Base-by-base conservation (phyloP, 2,888 invertebrate species). In the Drosophila austrosaltans region DNA sequence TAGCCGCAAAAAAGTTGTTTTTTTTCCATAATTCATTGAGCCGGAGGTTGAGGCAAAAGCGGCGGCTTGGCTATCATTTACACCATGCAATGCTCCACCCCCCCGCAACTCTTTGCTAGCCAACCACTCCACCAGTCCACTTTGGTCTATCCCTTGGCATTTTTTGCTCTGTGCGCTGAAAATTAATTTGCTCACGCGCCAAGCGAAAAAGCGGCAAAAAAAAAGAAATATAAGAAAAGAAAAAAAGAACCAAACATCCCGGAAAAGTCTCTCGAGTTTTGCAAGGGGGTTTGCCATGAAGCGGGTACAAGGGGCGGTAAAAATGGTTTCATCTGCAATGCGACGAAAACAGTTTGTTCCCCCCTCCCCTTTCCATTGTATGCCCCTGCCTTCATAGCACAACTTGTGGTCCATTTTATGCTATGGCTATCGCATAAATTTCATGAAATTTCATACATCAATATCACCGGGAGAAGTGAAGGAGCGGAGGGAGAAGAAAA, bases 111-210 rank as follows among this genome's bases (percentile, higher is more conserved):
- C 73, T 57, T 42, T 54, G 66, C 58, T 22, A 39, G 25, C 8
- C 63, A 39, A 28, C 2, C 48, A 36, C n/a, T 16, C 53, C 53
- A 8, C 20, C 30, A 28, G 8, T 3, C 44, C 25, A 20, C 54
- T 39, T n/a, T 64, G 44, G 22, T 69, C 69, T 74, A 61, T 75
- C 67, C 66, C 59, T 75, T 74, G 48, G 59, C 53, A 59, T 73
- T 61, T 54, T 76, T 60, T 54, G 63, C 69, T 63, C 57, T 74
- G 79, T 63, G 57, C 71, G 83, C 69, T 86, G 79, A 79, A 82
- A 88, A 83, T 83, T 86, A 86, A 83, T 83, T 83, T 88, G 83
- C 88, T 83, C 88, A 86, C 81, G 88, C 89, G 83, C 81, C 81
- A 79, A 76, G 76, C 72, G 75, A 68, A 72, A 73, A 72, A 48